Evolutionary conservation across 2,888 invertebrate species (phyloP), one percentile per base, ranked within the genome.

Genomic region (Capitulum mitella): DNA sequence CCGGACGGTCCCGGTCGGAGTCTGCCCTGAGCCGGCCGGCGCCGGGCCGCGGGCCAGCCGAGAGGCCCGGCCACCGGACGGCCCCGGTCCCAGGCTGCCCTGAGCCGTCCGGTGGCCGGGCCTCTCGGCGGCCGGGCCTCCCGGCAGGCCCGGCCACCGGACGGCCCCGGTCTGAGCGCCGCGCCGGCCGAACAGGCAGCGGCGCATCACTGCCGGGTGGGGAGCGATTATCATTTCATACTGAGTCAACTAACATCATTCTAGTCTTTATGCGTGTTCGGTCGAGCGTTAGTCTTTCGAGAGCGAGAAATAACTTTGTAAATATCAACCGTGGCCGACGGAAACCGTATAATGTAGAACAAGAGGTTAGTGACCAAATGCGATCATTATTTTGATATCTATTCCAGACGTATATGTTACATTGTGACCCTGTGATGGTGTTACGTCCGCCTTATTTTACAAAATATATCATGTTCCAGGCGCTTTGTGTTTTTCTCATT

Each of bases 311-410:
- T 70, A 70, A 70, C 70, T 40, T 1, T 70, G 40, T 40, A 70
- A 5, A 70, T 70, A 70, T 12, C 26, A 70, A 3, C 37, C 37
- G 8, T 34, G 3, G 40, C 37, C 70, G 70, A 29, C 26, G 0
- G 37, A 32, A 40, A 19, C 34, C 34, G 34, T 29, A 19, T 64
- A 32, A 34, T 34, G 6, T 64, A 26, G 37, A 19, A 19, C 26
- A 14, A 26, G 26, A 19, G 26, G 70, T 26, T 70, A 40, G 40
- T 40, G 70, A 26, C 70, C 70, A 70, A 40, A 37, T 70, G 12
- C 29, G 19, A 70, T 40, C 70, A 40, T 70, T 70, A 70, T 70
- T 70, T 70, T 70, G 70, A 70, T 70, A 70, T 70, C 70, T 70
- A 70, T 70, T 70, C 70, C 70, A 70, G 70, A 70, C 40, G 6